A percentile compares a stretch with the other conserved stretches of the same genome.
Conservation (phyloP, 2,797 vertebrate species). For the Tympanoctomys barrerae region DNA sequence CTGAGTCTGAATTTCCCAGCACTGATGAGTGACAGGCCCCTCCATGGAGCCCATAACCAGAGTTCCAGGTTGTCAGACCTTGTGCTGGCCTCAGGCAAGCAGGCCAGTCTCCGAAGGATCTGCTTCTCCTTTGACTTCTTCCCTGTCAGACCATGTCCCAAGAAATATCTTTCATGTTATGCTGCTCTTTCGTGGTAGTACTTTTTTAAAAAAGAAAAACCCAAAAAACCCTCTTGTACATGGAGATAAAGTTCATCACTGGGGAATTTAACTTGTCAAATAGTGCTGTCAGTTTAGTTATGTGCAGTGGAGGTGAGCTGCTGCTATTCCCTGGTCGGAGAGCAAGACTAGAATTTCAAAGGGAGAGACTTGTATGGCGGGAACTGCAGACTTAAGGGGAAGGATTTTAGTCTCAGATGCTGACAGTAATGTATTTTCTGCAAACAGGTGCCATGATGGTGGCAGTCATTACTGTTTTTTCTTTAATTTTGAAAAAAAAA, state of each 20-base stretch:
- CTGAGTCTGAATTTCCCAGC: neutral
- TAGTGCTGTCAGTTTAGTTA: conserved; percentile 67
- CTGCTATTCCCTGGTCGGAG: neutral
- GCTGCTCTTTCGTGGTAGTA: conserved; percentile 18
- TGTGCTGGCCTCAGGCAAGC: neutral
- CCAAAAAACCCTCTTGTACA: conserved; percentile 41
- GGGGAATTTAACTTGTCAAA: conserved; percentile 74
- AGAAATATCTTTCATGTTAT: conserved; percentile 13
- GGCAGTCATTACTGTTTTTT: neutral
- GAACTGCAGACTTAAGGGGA: conserved; percentile 16
- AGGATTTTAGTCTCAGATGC: conserved; percentile 26
- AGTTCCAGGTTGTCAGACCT: neutral
- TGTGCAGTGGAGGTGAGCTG: conserved; percentile 48
- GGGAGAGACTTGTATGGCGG: neutral
- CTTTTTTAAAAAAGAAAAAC: neutral
- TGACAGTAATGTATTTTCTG: neutral
- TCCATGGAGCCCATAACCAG: neutral
- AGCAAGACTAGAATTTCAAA: conserved; percentile 31
- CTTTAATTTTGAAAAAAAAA: conserved; percentile 36
- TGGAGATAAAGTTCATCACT: conserved; percentile 61
- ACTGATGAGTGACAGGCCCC: neutral
- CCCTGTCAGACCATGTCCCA: neutral
- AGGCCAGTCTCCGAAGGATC: neutral
- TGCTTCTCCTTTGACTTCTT: neutral
- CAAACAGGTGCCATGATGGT: neutral